Base-by-base conservation (phyloP, 2,888 invertebrate genomes). In the Leistus spinibarbis region DNA sequence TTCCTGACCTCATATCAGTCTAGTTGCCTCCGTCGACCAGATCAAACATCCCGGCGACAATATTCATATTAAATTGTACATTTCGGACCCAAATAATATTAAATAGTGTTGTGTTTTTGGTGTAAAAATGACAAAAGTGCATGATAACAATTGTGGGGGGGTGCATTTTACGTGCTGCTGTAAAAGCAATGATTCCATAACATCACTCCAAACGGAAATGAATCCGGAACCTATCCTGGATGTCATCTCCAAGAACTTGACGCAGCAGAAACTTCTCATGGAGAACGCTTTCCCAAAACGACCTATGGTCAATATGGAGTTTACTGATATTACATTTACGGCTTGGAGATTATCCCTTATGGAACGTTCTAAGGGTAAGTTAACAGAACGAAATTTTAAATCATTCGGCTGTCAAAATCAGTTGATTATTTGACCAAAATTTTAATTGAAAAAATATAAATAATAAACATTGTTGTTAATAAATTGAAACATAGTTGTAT, bases 231-330 rank as follows among this genome's bases (percentile, higher is more conserved):
- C 13, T 16, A 53, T 23, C 9, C 13, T 64, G 7, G 72, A 54
- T 19, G 27, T 3, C 23, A 27, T 53, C 2, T 54, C 66, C 0
- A 57, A 73, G 62, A 73, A 73, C 62, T 24, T 73, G n/a, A 23
- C 60, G 3, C 73, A 73, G 22, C 67, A 73, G 23, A 27, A 67
- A 23, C 60, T 73, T 20, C 67, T 73, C 7, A 67, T 67, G 22
- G 53, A 73, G 57, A 60, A 63, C 16, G 73, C 67, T 0, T 89
- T 90, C 74, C 88, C 89, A 16, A 85, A 84, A 78, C 88, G 92
- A 78, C 88, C 90, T 60, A 89, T 91, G 10, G 88, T 94, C 74
- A 89, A 92, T 79, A 84, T 95, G 72, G 88, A 90, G 77, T 95
- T 94, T 82, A 88, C 87, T 74, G 88, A 93, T 80, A 87, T 95